Base-by-base conservation (phyloP, 2,797 vertebrate genomes). In the Calcarius lapponicus region DNA sequence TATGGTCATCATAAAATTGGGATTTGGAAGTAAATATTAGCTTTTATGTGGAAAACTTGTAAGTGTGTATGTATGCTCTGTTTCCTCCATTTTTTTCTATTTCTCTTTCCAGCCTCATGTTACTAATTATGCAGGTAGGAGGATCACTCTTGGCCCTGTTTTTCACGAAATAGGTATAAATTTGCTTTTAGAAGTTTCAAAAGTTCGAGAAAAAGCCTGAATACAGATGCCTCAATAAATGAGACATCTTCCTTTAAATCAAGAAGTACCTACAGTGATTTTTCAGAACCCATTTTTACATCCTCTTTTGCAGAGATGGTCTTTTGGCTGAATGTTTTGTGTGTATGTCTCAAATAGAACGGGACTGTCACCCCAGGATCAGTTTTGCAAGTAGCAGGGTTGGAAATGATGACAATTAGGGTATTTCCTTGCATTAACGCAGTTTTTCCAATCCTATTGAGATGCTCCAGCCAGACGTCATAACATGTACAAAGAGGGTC, bases 351-450 rank as follows among this genome's bases (percentile, higher is more conserved):
- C 36, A 42, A 17, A 79, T 9, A 43, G 66, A 76, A 66, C 9
- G 15, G 48, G 51, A 57, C n/a, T 65, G 62, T 48, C 71, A 85
- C 71, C 56, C 29, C 45, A 38, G 56, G 85, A 38, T 67, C 48
- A 36, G 22, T 86, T 94, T 80, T 84, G 40, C 60, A 65, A 36
- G 42, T 24, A 64, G 40, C 22, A 61, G 53, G 58, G 71, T 36
- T 92, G 57, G 71, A 86, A 75, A 67, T 58, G 31, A 45, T 76
- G 29, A 64, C 80, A 82, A 64, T 76, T 85, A 82, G 64, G 47
- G 7, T n/a, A 58, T 94, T 87, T 93, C 72, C 57, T 78, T 82
- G 38, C 50, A 65, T 65, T 93, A 91, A 74, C 31, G 53, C 17
- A 42, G 34, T 43, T 91, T 76, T 92, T 45, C 71, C 72, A 76